Conservation (phyloP, 2,113 vertebrate genomes). For the Oxyruncus cristatus region DNA sequence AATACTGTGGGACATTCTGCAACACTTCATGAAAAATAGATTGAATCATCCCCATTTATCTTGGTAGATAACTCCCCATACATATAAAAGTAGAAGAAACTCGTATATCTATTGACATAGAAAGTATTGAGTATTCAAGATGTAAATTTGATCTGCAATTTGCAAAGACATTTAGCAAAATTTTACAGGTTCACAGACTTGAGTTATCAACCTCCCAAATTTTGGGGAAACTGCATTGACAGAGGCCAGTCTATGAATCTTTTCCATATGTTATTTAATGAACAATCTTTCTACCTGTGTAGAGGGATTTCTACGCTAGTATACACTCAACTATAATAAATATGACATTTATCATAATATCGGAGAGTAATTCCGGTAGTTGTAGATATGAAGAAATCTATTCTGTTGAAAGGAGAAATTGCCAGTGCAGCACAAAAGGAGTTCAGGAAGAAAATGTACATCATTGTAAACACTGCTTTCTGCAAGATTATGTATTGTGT, state of each 20-base stretch:
- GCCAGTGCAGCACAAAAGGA: slow-evolving; percentile 10
- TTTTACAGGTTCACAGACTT: background rate
- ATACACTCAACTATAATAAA: background rate
- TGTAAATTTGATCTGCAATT: background rate
- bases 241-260: background rate
- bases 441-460: slow-evolving; percentile 26
- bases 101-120: background rate
- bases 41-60: background rate
- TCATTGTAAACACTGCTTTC: slow-evolving; percentile 34
- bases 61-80: background rate
- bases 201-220: background rate
- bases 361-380: background rate
- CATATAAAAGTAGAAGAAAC: background rate
- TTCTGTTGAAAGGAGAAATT: slow-evolving; percentile 43
- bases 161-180: background rate
- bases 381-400: background rate
- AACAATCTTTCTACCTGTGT: background rate
- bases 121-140: background rate
- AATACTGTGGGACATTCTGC: background rate
- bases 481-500: slow-evolving; percentile 29
- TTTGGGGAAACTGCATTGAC: background rate
- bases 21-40: background rate
- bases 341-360: slow-evolving; percentile 27
- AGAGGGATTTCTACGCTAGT: background rate
- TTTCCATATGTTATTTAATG: background rate